Evolutionary conservation across 2,113 vertebrate genomes (phyloP).

Genomic region (Cyrtonyx montezumae): DNA sequence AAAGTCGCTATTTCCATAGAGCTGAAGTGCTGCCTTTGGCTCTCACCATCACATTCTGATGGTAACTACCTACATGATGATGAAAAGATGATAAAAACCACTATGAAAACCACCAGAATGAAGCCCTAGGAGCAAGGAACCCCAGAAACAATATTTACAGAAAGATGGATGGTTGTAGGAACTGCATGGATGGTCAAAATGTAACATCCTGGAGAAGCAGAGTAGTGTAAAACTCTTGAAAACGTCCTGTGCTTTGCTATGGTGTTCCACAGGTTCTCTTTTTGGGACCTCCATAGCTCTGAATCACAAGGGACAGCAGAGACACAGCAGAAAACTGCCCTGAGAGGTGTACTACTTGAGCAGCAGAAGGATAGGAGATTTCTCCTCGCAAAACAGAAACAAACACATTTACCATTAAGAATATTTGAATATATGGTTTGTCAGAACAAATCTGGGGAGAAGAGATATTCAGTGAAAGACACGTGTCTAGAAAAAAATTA

Average conservation of each 20-base stretch:
- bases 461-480: neutral
- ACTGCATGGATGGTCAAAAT: neutral
- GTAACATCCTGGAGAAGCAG: neutral
- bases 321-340: neutral
- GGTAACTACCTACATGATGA: fast-evolving
- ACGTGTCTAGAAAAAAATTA: neutral
- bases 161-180: neutral
- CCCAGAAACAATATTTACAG: neutral
- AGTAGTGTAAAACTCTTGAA: neutral
- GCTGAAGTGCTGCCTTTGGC: neutral
- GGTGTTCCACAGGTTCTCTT: neutral
- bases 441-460: neutral
- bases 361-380: neutral
- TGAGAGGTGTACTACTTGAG: neutral
- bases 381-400: neutral
- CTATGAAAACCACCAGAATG: neutral
- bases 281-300: neutral
- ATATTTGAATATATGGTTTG: neutral
- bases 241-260: neutral
- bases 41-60: neutral
- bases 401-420: neutral
- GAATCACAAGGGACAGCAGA: neutral
- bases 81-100: neutral
- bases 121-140: neutral
- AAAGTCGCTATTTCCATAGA: neutral